phyloP scores from a whole-genome alignment of 2,113 vertebrate species.

The Ictidomys tridecemlineatus region DNA sequence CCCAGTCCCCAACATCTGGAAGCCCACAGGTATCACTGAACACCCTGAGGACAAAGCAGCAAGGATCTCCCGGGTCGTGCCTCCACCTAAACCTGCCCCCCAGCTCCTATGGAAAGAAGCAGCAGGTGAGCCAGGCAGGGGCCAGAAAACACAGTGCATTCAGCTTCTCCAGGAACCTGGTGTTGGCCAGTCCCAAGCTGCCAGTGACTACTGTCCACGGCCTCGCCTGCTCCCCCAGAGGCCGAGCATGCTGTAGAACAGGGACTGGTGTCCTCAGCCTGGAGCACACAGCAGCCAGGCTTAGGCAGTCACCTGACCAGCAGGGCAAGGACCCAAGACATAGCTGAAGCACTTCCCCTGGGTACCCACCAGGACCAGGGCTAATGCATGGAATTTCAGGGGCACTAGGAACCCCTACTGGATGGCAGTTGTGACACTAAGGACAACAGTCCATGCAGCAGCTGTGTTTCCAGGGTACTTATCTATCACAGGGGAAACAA shows the following conservation, averaged over 20 bases:
- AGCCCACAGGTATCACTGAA: background rate
- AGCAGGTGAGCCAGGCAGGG: background rate
- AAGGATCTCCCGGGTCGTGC: rapidly evolving
- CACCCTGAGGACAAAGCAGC: background rate
- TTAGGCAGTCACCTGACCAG: no score
- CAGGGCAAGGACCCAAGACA: no score
- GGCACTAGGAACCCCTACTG: rapidly evolving
- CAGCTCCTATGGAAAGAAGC: background rate
- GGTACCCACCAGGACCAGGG: no score
- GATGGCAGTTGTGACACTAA: background rate
- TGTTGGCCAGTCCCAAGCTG: rapidly evolving
- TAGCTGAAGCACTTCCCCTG: rapidly evolving
- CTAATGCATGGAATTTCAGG: background rate
- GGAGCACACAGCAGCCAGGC: no score
- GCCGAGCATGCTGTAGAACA: rapidly evolving
- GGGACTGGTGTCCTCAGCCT: no score
- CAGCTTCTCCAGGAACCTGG: background rate
- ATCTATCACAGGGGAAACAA: rapidly evolving
- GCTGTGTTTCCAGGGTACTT: background rate
- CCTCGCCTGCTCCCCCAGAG: rapidly evolving
- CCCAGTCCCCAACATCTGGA: background rate
- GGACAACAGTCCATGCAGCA: rapidly evolving
- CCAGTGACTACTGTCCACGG: rapidly evolving
- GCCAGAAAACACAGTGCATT: rapidly evolving
- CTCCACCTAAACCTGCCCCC: background rate